phyloP scores from a whole-genome alignment of 2,888 invertebrate genomes.

The Harpalus rufipes region DNA sequence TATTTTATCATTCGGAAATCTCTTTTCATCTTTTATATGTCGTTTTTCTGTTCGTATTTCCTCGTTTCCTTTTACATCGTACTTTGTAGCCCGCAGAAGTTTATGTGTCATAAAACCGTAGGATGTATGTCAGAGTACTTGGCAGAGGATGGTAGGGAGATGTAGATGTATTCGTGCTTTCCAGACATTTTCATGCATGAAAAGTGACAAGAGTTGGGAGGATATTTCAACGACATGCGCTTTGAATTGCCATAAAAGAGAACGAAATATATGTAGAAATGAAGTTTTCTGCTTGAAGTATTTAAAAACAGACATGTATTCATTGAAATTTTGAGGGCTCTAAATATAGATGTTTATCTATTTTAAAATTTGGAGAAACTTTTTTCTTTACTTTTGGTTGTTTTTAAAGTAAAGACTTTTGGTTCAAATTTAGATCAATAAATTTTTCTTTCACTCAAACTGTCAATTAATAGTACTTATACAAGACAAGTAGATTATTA shows the following conservation, averaged over 20 bases:
- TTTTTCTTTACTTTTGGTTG: not conserved
- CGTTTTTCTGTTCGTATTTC: not conserved
- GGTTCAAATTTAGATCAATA: constrained; percentile 41
- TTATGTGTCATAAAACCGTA: constrained; percentile 28
- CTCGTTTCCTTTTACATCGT: constrained; percentile 2
- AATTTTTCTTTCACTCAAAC: constrained; percentile 20
- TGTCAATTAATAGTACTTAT: constrained; percentile 23
- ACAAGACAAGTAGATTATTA: not conserved
- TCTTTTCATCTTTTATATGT: not conserved
- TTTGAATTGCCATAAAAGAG: not conserved
- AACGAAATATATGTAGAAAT: not conserved
- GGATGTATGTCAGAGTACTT: constrained; percentile 1
- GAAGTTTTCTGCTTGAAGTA: not conserved
- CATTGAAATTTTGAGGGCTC: not conserved
- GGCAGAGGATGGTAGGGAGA: not conserved
- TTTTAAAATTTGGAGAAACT: constrained; percentile 5
- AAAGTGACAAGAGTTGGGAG: not conserved
- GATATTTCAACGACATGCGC: not conserved
- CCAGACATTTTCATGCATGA: not conserved
- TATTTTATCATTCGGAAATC: not conserved
- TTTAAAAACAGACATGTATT: not conserved
- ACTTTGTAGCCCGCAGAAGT: constrained; percentile 1
- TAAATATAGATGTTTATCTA: not conserved
- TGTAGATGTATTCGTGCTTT: not conserved
- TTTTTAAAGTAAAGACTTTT: not conserved